Evolutionary conservation across 2,113 vertebrate species (phyloP), one percentile per base, ranked within the genome.

Genomic region (Microcebus jonahi): DNA sequence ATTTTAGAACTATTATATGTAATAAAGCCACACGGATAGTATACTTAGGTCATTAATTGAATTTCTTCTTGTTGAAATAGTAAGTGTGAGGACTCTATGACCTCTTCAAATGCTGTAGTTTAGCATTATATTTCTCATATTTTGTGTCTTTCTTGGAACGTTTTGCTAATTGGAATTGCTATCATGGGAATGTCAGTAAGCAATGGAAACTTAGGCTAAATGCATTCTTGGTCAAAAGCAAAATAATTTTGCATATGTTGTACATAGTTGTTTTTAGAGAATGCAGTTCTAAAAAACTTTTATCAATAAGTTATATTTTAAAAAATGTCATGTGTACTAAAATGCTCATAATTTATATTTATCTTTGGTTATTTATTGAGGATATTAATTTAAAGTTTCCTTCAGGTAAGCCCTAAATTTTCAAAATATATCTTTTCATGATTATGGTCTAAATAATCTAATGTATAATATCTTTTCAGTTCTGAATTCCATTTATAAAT

Each of bases 221-320:
- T 96, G 95, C 92, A 70, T 93, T 98, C 76, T 95, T 98, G 91
- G 94, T 97, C 97, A 97, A 94, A 97, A 97, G 90, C 70, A 96
- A 84, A 25, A 63, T 77, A 90, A 91, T 95, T 93, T 65, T 85
- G 61, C 73, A 13, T 71, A 21, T 59, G 9, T 73, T 92, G 45
- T 79, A 45, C 34, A 76, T 45, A 20, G 20, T 71, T 93, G 39
- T 79, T 87, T 90, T 90, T 59, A 79, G 57, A 92, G 45, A 91
- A 87, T 70, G 45, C 21, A 27, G 42, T 77, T 93, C 95, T 50
- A 2, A 36, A 50, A 42, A 82, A 39, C 9, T 89, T 61, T 76
- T 89, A 55, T n/a, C 76, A 94, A 14, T 87, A 68, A 79, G 18
- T 86, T 92, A 12, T 73, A 48, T 84, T 90, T 90, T 42, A 0